These are phyloP conservation scores for Rhaphigaster nebulosa DNA, from an alignment of 2,888 invertebrate species.

Conservation along the genomic window DNA sequence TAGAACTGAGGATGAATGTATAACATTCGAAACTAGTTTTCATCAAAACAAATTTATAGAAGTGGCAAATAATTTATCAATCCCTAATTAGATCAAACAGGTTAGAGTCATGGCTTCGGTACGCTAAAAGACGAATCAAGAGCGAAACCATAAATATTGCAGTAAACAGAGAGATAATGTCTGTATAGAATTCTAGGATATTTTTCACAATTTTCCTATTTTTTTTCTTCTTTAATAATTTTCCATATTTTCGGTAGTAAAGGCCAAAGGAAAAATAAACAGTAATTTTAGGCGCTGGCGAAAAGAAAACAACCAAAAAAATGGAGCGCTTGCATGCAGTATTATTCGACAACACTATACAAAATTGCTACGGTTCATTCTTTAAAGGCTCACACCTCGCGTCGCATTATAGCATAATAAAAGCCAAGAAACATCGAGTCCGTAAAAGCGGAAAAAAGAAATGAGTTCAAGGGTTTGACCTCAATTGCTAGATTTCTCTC, in stretches of 20 bases:
- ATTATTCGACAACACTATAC: not conserved
- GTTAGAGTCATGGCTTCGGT: too few relatives aligned
- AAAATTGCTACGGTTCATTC: not conserved
- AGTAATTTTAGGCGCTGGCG: not conserved
- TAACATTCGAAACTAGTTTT: too few relatives aligned
- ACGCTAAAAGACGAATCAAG: too few relatives aligned
- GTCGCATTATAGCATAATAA: constrained; percentile 10
- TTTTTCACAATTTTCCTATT: not conserved
- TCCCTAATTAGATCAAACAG: too few relatives aligned
- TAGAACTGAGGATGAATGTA: too few relatives aligned
- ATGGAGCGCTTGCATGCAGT: not conserved
- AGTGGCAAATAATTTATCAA: too few relatives aligned
- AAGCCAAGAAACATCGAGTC: not conserved
- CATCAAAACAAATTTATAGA: too few relatives aligned
- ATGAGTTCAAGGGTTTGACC: constrained; percentile 44
- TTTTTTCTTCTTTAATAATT: not conserved
- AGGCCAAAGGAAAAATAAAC: not conserved
- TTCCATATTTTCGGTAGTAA: not conserved
- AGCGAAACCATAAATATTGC: too few relatives aligned
- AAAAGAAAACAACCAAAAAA: not conserved
- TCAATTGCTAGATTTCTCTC: constrained; percentile 4
- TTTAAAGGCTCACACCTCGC: not conserved
- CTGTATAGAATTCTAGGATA: not conserved
- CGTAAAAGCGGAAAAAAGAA: not conserved
- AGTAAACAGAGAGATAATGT: too few relatives aligned